phyloP scores from a whole-genome alignment of 2,797 vertebrate species.

The Rhabdomys pumilio region DNA sequence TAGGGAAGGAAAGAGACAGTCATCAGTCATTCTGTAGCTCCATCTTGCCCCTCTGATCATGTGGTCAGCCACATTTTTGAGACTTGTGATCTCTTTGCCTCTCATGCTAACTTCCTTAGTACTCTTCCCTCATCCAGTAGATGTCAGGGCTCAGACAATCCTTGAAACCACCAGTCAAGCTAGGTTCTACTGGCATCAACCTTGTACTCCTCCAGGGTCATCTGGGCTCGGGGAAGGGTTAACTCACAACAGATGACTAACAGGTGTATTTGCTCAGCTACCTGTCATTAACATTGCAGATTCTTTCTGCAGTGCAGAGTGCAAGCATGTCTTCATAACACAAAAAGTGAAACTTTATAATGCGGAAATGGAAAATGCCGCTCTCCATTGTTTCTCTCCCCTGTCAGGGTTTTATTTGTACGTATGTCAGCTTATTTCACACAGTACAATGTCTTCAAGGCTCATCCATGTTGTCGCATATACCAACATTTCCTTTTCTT shows the following conservation, averaged over 20 bases:
- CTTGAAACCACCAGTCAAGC: not conserved
- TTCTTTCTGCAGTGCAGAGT: not conserved
- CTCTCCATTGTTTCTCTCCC: not conserved
- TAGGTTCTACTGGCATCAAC: not conserved
- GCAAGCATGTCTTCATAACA: not conserved
- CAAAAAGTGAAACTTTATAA: not conserved
- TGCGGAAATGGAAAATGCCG: not conserved
- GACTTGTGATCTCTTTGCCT: not conserved
- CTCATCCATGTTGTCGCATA: not conserved
- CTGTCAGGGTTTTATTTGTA: not conserved
- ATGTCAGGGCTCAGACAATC: not conserved
- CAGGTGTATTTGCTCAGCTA: not conserved
- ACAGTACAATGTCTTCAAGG: not conserved
- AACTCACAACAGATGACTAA: not conserved
- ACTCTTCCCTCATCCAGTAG: not conserved
- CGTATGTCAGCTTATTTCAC: not conserved
- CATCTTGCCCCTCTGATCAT: not conserved
- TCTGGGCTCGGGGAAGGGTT: not conserved
- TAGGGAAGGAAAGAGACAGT: not conserved
- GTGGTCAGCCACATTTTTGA: not conserved
- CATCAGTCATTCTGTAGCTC: not conserved
- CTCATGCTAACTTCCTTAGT: not conserved
- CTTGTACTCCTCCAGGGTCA: not conserved
- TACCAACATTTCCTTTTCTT: not conserved
- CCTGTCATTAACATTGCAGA: not conserved